phyloP scores from a whole-genome alignment of 2,888 invertebrate species.

The Apamea crenata region DNA sequence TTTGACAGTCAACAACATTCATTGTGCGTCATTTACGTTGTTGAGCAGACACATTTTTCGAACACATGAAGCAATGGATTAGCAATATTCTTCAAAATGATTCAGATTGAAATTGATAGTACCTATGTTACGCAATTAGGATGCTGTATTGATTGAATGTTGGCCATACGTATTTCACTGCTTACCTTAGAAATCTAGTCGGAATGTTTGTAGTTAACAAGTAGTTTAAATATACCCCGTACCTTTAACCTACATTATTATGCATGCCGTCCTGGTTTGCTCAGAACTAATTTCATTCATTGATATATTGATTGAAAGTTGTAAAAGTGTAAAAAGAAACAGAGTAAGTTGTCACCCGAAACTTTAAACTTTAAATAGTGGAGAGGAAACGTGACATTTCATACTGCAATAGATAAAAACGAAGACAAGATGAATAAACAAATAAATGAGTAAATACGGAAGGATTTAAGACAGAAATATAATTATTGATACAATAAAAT shows the following conservation, averaged over 20 bases:
- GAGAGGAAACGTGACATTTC: neutral
- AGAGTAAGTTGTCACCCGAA: neutral
- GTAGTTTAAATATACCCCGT: neutral
- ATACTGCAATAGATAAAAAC: neutral
- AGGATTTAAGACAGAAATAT: too few species aligned
- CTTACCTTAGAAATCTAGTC: neutral
- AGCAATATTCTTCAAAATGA: too few species aligned
- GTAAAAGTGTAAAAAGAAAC: neutral
- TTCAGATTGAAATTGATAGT: too few species aligned
- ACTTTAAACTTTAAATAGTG: neutral
- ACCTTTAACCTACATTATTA: neutral
- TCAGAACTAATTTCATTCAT: neutral
- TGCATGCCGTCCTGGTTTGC: neutral
- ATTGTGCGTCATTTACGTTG: too few species aligned
- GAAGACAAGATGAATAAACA: too few species aligned
- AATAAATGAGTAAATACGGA: too few species aligned
- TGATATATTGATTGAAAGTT: neutral
- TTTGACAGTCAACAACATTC: too few species aligned
- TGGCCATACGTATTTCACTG: neutral
- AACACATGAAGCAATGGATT: too few species aligned
- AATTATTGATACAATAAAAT: too few species aligned
- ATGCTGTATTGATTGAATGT: neutral
- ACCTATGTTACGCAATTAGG: too few species aligned
- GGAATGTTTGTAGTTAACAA: neutral
- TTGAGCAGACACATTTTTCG: too few species aligned